Base-by-base conservation (phyloP, 2,797 vertebrate genomes). In the Pipistrellus nathusii region DNA sequence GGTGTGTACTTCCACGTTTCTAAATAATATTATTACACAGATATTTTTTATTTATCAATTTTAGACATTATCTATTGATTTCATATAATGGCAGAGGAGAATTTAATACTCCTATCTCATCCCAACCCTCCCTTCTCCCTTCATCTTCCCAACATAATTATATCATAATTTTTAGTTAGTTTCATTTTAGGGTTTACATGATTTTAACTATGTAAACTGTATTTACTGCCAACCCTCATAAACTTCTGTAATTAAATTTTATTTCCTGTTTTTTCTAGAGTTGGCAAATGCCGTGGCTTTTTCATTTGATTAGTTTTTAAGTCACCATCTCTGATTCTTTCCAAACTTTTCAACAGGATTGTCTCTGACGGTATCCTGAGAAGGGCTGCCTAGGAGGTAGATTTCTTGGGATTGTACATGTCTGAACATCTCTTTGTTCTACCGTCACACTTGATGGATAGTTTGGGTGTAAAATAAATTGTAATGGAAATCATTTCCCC, bases 161-260 rank as follows among this genome's bases (percentile, higher is more conserved):
- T 71, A 85, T 68, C 62, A 81, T 72, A 69, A 88, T 85, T 92
- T 89, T 96, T 81, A 86, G 51, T 91, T 91, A 46, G 64, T 80
- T 73, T 35, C 2, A 48, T 64, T 72, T 85, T 62, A 85, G 46
- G 23, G 15, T 72, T 91, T 85, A 35, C 20, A 38, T 51, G 68
- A 69, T 88, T 93, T 91, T 91, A 84, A 76, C 77, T 71, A 69
- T 57, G 44, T 90, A 81, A 76, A 81, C 72, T 90, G 85, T 84
- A 89, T 85, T 88, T 92, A 66, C 55, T 75, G 51, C 57, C 44
- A 78, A 64, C 32, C 27, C 51, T 69, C 89, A 88, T 75, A 75
- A 88, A 78, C 30, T 90, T 83, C 48, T 64, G n/a, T 88, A 46
- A 90, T 81, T 88, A 80, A 32, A 71, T 88, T 91, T 85, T 78